Conservation (phyloP, 2,888 invertebrate species). For the Volucella inflata region DNA sequence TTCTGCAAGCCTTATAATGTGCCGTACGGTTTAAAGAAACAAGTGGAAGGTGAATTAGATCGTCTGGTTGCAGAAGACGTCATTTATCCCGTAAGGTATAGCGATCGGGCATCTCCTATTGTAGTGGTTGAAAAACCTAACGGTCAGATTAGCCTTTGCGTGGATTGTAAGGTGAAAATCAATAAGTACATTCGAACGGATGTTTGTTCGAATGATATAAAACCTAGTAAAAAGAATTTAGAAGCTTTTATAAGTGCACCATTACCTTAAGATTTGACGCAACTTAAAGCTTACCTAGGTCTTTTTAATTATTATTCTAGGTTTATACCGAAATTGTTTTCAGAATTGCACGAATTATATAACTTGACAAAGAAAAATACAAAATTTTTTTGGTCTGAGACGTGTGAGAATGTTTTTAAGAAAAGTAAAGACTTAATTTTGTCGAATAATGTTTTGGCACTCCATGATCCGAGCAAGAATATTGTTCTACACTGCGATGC, state of each 20-base stretch:
- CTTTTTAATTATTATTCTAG: neutral
- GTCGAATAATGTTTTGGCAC: neutral
- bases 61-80: neutral
- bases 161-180: too few relatives aligned
- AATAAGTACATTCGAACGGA: too few relatives aligned
- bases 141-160: neutral
- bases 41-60: slow-evolving; percentile 19
- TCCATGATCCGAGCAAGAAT: neutral
- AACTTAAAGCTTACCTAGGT: neutral
- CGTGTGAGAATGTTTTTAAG: neutral
- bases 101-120: too few relatives aligned
- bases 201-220: neutral
- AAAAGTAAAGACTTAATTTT: neutral
- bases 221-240: too few relatives aligned
- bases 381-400: neutral
- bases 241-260: too few relatives aligned
- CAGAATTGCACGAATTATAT: slow-evolving; percentile 10
- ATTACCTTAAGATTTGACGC: neutral
- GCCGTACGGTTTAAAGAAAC: neutral
- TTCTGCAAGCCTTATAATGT: slow-evolving; percentile 16
- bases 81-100: neutral
- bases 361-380: slow-evolving; percentile 7
- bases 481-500: slow-evolving; percentile 8
- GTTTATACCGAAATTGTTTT: neutral
- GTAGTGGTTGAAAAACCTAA: too few relatives aligned